Conservation (phyloP, 1,140 invertebrate genomes). For the Stegodyphus mimosarum region DNA sequence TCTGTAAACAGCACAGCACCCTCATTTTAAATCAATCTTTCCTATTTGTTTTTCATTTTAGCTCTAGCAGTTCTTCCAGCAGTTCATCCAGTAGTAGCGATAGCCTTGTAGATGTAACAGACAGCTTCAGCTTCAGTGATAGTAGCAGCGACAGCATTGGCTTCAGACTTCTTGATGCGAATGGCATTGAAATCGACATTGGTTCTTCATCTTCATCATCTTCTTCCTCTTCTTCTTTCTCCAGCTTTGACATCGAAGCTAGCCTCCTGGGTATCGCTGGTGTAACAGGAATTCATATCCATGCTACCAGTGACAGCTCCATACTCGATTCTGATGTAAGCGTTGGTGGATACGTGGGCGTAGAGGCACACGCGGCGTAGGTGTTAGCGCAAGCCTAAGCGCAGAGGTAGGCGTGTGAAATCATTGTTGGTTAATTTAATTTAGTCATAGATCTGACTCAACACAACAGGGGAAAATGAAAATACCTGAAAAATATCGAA, state of each 20-base stretch:
- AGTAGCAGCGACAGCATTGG: background rate
- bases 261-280: background rate
- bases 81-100: background rate
- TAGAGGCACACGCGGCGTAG: too few relatives aligned
- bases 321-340: background rate
- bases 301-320: background rate
- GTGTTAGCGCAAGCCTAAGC: too few relatives aligned
- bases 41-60: background rate
- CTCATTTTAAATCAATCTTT: too few relatives aligned
- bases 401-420: too few relatives aligned
- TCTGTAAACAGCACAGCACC: too few relatives aligned
- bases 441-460: too few relatives aligned
- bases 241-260: background rate
- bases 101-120: background rate
- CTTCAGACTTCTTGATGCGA: too few relatives aligned
- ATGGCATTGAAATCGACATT: too few relatives aligned
- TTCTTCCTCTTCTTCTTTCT: background rate
- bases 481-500: too few relatives aligned
- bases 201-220: background rate
- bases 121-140: background rate
- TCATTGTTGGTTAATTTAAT: too few relatives aligned
- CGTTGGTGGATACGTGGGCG: background rate
- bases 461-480: too few relatives aligned
- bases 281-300: background rate
- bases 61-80: background rate